A percentile compares a stretch with the other conserved stretches of the same genome.
Conservation (phyloP, 2,888 invertebrate species). For the Stenolophus ochropezus region DNA sequence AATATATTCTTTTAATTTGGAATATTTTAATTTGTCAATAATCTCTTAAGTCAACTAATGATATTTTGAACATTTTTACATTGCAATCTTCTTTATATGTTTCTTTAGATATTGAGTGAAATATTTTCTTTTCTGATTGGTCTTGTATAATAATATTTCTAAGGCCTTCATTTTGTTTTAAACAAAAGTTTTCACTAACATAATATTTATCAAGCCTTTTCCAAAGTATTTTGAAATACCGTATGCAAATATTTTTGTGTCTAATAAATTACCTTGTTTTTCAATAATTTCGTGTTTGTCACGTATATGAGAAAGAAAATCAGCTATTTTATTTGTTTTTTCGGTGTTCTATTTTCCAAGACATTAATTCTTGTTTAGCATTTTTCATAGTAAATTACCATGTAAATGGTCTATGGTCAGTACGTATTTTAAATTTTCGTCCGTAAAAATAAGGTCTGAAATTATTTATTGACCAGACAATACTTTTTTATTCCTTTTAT, state of each 20-base stretch:
- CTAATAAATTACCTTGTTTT: constrained; percentile 4
- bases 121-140: background rate
- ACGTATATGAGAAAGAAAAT: no score
- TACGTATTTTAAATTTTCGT: no score
- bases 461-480: no score
- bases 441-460: no score
- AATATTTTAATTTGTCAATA: no score
- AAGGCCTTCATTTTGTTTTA: background rate
- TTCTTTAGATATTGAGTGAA: background rate
- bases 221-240: constrained; percentile 1
- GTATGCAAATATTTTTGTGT: constrained; percentile 3
- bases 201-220: background rate
- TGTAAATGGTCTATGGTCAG: background rate
- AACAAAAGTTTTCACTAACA: background rate
- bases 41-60: background rate
- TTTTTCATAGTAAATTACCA: constrained; percentile 21
- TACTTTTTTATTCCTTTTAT: background rate
- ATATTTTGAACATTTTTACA: background rate
- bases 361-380: constrained; percentile 26
- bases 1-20: no score
- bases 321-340: background rate
- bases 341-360: background rate
- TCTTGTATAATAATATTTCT: background rate
- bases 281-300: background rate
- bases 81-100: background rate